Percentiles rank a stretch among this genome's conserved stretches.
phyloP scores from a whole-genome alignment of 2,888 invertebrate species.

The Machimus rusticus region DNA sequence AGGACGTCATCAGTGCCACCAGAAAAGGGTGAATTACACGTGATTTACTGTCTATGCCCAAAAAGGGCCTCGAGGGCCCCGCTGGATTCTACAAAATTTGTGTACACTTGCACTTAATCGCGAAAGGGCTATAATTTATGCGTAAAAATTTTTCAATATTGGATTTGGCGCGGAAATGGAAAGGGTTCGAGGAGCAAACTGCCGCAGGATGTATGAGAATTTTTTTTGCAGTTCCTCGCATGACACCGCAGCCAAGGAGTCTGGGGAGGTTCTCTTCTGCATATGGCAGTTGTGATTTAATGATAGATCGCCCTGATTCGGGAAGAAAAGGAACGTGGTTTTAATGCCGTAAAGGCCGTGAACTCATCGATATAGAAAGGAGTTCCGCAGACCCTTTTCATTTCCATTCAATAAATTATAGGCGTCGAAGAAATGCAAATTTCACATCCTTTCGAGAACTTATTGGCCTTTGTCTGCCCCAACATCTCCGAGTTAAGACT shows the following conservation, averaged over 20 bases:
- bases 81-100: background rate
- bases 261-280: conserved; percentile 3
- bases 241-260: background rate
- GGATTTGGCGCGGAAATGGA: conserved; percentile 30
- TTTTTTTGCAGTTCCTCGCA: conserved; percentile 37
- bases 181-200: conserved; percentile 36
- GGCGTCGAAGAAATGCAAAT: conserved; percentile 46
- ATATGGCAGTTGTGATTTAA: conserved; percentile 38
- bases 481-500: conserved; percentile 32
- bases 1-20: conserved; percentile 15
- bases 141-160: conserved; percentile 49
- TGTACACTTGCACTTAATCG: conserved; percentile 49
- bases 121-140: conserved; percentile 49
- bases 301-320: conserved; percentile 23
- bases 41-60: conserved; percentile 46
- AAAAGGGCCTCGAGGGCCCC: conserved; percentile 10
- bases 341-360: background rate
- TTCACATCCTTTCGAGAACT: conserved; percentile 44
- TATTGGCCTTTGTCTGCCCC: background rate
- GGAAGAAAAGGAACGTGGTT: conserved; percentile 10
- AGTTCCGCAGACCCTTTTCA: background rate
- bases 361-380: conserved; percentile 23
- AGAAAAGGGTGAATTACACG: conserved; percentile 42
- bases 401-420: conserved; percentile 43
- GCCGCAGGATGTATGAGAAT: conserved; percentile 47